phyloP scores from a whole-genome alignment of 2,113 vertebrate genomes.

The Dicerorhinus sumatrensis region DNA sequence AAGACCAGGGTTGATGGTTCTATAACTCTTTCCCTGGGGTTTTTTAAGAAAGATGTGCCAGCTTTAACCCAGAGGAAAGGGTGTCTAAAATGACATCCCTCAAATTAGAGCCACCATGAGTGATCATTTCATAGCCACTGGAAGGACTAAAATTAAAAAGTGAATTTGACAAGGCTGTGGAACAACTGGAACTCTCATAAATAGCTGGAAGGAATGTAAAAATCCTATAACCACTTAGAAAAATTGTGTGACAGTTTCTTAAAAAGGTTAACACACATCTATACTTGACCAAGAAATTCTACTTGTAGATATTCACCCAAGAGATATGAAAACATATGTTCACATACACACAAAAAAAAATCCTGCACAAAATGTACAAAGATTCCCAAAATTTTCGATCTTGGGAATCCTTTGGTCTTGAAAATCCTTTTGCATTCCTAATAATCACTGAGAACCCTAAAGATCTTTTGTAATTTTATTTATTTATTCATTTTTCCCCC shows the following conservation, averaged over 20 bases:
- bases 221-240: not conserved
- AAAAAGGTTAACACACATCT: not conserved
- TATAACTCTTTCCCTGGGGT: not conserved
- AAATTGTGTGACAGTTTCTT: not conserved
- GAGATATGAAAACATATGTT: not conserved
- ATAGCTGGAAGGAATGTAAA: not conserved
- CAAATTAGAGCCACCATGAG: not conserved
- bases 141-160: not conserved
- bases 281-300: not conserved
- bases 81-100: not conserved
- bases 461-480: too few relatives aligned
- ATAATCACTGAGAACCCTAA: not conserved
- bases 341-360: not conserved
- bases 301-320: not conserved
- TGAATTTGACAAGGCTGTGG: not conserved
- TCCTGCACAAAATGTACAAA: not conserved
- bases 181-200: not conserved
- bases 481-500: too few relatives aligned
- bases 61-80: not conserved
- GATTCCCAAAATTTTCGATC: not conserved
- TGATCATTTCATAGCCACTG: not conserved
- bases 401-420: not conserved
- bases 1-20: not conserved
- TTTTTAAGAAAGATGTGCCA: not conserved
- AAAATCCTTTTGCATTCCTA: not conserved